These are phyloP conservation scores for Heliconius ethilla DNA, from an alignment of 2,888 invertebrate genomes.

Conservation along the genomic window DNA sequence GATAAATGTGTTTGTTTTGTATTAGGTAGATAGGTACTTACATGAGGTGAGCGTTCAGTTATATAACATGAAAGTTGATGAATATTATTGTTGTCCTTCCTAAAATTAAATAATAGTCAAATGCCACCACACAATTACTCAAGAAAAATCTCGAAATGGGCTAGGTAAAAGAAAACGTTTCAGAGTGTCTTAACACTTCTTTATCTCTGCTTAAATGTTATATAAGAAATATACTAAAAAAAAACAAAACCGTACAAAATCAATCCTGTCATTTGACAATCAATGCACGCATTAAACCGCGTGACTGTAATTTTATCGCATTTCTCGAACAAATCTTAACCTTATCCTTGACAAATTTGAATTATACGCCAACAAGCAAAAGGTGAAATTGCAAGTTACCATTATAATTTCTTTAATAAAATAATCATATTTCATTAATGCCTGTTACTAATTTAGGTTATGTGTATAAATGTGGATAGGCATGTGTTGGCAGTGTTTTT, in stretches of 20 bases:
- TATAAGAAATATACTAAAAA: neutral
- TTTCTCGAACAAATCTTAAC: constrained; percentile 19
- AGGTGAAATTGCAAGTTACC: constrained; percentile 10
- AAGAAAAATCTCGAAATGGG: neutral
- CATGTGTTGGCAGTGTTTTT: neutral
- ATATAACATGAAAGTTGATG: constrained; percentile 28
- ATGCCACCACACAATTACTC: neutral
- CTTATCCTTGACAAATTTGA: constrained; percentile 22
- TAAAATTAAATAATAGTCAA: no score
- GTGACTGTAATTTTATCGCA: constrained; percentile 21
- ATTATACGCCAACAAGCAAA: constrained; percentile 17
- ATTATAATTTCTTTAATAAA: neutral
- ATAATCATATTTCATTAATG: neutral
- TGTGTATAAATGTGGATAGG: neutral
- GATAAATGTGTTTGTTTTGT: constrained; percentile 41
- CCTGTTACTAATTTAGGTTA: constrained; percentile 5
- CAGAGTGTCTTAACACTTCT: neutral
- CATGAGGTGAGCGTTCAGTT: constrained; percentile 26
- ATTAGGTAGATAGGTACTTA: constrained; percentile 12
- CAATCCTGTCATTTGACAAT: neutral
- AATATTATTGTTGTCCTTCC: neutral
- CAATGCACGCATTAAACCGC: constrained; percentile 3
- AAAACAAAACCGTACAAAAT: neutral
- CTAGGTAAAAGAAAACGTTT: neutral
- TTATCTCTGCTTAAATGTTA: neutral